A percentile compares a stretch with the other conserved stretches of the same genome.
These are phyloP conservation scores for Auanema sp. DNA, from an alignment of 2,888 invertebrate genomes.

Conservation along the genomic window DNA sequence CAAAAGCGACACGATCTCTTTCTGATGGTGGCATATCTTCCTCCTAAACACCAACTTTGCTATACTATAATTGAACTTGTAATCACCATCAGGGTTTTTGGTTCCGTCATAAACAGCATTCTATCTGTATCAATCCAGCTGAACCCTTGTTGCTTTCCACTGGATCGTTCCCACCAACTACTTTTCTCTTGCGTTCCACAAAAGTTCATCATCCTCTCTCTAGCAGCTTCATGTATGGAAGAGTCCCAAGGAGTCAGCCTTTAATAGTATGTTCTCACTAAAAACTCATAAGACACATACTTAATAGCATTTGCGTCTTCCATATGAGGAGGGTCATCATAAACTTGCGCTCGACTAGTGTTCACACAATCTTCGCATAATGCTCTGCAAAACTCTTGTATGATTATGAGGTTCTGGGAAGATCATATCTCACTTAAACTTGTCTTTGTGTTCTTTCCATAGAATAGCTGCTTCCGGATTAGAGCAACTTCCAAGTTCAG, in stretches of 20 bases:
- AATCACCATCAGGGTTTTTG: background rate
- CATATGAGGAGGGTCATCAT: conserved; percentile 25
- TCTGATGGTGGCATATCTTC: background rate
- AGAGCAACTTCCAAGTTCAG: conserved; percentile 28
- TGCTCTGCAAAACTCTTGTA: conserved; percentile 20
- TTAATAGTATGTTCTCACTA: background rate
- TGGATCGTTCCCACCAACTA: background rate
- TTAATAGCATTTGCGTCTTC: conserved; percentile 23
- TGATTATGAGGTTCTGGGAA: background rate
- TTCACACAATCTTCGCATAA: conserved; percentile 31
- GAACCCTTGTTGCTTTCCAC: conserved; percentile 4
- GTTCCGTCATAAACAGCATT: conserved; percentile 12
- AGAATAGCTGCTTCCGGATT: conserved; percentile 49
- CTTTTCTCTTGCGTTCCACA: background rate
- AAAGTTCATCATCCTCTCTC: conserved; percentile 24
- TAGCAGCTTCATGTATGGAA: conserved; percentile 21
- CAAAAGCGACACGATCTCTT: background rate
- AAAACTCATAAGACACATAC: conserved; percentile 15
- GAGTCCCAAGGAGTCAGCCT: conserved; percentile 36
- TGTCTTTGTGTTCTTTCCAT: conserved; percentile 40
- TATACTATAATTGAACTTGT: background rate
- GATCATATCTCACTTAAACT: conserved; percentile 28
- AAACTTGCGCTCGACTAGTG: conserved; percentile 29
- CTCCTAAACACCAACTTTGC: background rate
- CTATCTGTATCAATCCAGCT: conserved; percentile 16